Conservation (phyloP, 2,888 invertebrate genomes). For the Melanargia galathea region DNA sequence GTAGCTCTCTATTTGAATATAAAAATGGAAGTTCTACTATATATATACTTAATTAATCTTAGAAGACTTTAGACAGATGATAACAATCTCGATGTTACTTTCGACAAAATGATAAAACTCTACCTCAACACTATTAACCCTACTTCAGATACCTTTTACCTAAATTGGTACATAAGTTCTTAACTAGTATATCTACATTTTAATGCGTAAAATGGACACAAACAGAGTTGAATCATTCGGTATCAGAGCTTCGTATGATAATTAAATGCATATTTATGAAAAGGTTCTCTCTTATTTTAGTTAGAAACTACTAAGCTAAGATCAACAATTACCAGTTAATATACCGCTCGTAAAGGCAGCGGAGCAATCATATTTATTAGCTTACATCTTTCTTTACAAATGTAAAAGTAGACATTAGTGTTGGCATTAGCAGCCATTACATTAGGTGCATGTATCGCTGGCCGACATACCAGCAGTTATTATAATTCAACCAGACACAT, state of each 20-base stretch:
- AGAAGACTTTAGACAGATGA: no score
- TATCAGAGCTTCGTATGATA: background rate
- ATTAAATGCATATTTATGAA: background rate
- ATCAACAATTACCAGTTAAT: background rate
- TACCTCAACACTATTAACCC: no score
- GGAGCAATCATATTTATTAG: slow-evolving; percentile 10
- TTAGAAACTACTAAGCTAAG: background rate
- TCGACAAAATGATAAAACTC: no score
- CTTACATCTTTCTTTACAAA: slow-evolving; percentile 40
- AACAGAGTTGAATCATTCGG: no score
- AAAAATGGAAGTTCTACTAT: no score
- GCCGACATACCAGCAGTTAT: slow-evolving; percentile 60
- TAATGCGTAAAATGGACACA: no score
- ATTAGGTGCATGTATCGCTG: slow-evolving; percentile 46
- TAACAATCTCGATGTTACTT: no score
- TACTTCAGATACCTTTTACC: no score
- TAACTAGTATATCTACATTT: no score
- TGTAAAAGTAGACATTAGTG: slow-evolving; percentile 56
- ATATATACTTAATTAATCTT: no score
- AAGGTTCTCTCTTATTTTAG: background rate
- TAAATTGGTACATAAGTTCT: no score
- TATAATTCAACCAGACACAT: slow-evolving; percentile 56
- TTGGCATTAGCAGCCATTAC: slow-evolving; percentile 56
- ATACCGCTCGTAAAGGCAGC: background rate
- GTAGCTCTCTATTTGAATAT: background rate